A percentile compares a stretch with the other conserved stretches of the same genome.
These are phyloP conservation scores for Arremon brunneinucha DNA, from an alignment of 2,797 vertebrate genomes.

Conservation along the genomic window DNA sequence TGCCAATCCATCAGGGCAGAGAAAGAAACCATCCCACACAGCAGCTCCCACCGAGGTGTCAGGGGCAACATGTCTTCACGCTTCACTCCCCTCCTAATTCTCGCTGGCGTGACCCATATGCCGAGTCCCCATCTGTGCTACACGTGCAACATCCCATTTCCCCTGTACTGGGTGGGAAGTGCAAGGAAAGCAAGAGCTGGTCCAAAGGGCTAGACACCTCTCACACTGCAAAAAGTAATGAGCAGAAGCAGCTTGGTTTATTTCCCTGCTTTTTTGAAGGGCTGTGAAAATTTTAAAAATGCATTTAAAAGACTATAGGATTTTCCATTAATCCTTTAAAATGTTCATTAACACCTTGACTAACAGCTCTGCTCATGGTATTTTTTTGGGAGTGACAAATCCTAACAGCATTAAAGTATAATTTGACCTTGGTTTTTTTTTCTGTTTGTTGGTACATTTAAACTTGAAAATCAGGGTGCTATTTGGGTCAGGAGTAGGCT, in stretches of 20 bases:
- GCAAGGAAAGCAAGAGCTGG: not conserved
- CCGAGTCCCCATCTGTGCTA: not conserved
- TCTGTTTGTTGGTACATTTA: not conserved
- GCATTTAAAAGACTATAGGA: not conserved
- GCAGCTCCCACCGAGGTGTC: not conserved
- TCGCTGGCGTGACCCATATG: not conserved
- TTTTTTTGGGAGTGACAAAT: not conserved
- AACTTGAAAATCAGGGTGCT: not conserved
- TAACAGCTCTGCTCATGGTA: not conserved
- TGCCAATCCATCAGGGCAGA: not conserved
- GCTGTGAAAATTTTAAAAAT: not conserved
- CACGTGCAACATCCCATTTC: rapidly evolving
- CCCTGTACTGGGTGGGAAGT: rapidly evolving
- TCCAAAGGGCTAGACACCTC: not conserved
- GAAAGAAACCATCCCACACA: not conserved
- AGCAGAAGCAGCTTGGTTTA: not conserved
- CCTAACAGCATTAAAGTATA: not conserved
- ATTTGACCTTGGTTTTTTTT: not conserved
- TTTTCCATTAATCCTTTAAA: not conserved
- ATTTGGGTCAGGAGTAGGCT: not conserved
- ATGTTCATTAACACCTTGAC: not conserved
- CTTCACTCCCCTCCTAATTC: not conserved
- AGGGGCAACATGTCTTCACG: not conserved
- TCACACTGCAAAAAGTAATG: not conserved
- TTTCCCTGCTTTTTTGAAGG: not conserved